A percentile compares a stretch with the other conserved stretches of the same genome.
Conservation (phyloP, 1,140 invertebrate species). For the Eumeta japonica region DNA sequence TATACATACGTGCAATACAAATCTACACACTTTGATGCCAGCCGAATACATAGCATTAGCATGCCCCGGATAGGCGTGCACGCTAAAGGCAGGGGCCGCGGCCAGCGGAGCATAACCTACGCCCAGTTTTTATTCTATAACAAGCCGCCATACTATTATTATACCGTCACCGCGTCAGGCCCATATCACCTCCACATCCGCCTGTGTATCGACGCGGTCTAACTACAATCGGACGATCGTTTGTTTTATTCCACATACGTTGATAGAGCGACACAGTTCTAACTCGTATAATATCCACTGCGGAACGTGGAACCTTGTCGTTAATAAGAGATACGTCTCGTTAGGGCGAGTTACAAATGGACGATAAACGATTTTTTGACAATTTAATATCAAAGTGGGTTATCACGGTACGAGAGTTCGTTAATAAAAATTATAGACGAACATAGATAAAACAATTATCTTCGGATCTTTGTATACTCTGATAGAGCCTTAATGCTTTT, state of each 20-base stretch:
- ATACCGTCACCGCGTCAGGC: constrained; percentile 45
- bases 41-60: too few relatives aligned
- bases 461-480: not conserved
- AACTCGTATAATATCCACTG: constrained; percentile 3
- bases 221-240: constrained; percentile 37
- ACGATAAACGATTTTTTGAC: constrained; percentile 39
- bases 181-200: constrained; percentile 47
- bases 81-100: constrained; percentile 28
- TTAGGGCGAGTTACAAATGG: constrained; percentile 30
- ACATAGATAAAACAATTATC: constrained; percentile 26
- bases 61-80: too few relatives aligned
- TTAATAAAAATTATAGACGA: constrained; percentile 38
- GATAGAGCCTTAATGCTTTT: constrained; percentile 32
- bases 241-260: constrained; percentile 20
- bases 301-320: constrained; percentile 17
- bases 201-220: constrained; percentile 32
- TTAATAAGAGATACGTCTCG: constrained; percentile 7
- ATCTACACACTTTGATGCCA: too few relatives aligned
- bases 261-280: constrained; percentile 21
- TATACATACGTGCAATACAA: too few relatives aligned
- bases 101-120: constrained; percentile 40
- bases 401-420: constrained; percentile 23
- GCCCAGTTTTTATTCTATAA: constrained; percentile 47
- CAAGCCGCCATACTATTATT: constrained; percentile 46
- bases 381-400: constrained; percentile 36